Percentiles rank a stretch among this genome's conserved stretches.
phyloP scores from a whole-genome alignment of 1,140 invertebrate species.

The Pseudomyrmex sp. region DNA sequence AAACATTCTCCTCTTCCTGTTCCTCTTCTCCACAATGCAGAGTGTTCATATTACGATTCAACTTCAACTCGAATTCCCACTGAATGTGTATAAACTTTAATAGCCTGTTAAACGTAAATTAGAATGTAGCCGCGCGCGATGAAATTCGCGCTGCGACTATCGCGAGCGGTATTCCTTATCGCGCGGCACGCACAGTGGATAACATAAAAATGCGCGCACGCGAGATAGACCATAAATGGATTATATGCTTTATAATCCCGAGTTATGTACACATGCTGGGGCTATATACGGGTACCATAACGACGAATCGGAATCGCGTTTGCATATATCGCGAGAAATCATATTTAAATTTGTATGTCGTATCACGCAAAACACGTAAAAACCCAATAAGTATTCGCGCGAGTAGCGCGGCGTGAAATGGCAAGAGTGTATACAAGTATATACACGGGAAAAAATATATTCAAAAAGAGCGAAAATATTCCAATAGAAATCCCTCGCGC shows the following conservation, averaged over 20 bases:
- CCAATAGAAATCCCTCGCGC: neutral
- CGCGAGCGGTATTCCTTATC: conserved; percentile 47
- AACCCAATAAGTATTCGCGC: conserved; percentile 14
- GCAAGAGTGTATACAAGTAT: conserved; percentile 1
- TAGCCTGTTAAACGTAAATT: conserved; percentile 60
- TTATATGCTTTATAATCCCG: conserved; percentile 46
- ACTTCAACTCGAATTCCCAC: conserved; percentile 40
- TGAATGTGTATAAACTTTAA: conserved; percentile 60
- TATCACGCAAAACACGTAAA: neutral
- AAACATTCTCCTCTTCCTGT: conserved; percentile 19
- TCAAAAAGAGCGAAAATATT: neutral
- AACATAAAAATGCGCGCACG: conserved; percentile 33
- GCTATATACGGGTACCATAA: neutral
- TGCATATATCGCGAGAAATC: conserved; percentile 21
- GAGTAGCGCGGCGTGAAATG: neutral
- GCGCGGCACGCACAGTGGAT: neutral
- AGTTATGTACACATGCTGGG: neutral
- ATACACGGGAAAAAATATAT: neutral
- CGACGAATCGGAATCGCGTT: conserved; percentile 32
- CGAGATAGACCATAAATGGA: conserved; percentile 41
- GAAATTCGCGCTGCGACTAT: conserved; percentile 33
- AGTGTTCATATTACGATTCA: conserved; percentile 50
- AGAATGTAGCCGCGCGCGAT: conserved; percentile 45
- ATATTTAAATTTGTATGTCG: conserved; percentile 22
- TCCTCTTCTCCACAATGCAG: neutral